These are phyloP conservation scores for Drosophila ogumai DNA, from an alignment of 1,140 invertebrate genomes.

Conservation along the genomic window DNA sequence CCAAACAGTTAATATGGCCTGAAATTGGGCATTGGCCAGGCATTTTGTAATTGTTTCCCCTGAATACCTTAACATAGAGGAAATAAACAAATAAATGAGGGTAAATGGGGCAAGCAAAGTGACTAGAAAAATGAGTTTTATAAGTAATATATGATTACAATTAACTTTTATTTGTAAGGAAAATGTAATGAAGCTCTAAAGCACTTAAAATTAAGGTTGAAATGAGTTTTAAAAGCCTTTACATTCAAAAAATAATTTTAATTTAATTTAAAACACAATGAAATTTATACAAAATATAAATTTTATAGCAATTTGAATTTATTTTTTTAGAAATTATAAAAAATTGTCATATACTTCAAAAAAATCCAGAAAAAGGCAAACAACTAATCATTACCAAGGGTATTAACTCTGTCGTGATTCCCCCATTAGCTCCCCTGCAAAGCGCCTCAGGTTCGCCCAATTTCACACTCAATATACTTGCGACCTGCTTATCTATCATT, in stretches of 20 bases:
- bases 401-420: background rate
- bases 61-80: slow-evolving; percentile 9
- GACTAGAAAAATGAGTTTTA: background rate
- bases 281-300: too few relatives aligned
- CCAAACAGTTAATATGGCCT: slow-evolving; percentile 63
- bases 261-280: background rate
- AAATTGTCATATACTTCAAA: too few relatives aligned
- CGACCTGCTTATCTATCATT: slow-evolving; percentile 40
- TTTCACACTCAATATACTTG: slow-evolving; percentile 56
- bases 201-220: background rate
- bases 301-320: background rate
- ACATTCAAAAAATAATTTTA: background rate
- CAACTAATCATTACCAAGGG: background rate
- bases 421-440: too few relatives aligned
- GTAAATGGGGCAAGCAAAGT: background rate
- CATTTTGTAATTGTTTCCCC: slow-evolving; percentile 61
- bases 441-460: slow-evolving; percentile 29
- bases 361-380: too few relatives aligned
- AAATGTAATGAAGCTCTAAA: background rate
- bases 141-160: too few relatives aligned
- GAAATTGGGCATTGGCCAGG: slow-evolving; percentile 61
- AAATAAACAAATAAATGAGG: background rate
- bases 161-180: background rate
- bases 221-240: background rate
- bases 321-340: background rate